Base-by-base conservation (phyloP, 2,888 invertebrate genomes). In the Athalia rosae region DNA sequence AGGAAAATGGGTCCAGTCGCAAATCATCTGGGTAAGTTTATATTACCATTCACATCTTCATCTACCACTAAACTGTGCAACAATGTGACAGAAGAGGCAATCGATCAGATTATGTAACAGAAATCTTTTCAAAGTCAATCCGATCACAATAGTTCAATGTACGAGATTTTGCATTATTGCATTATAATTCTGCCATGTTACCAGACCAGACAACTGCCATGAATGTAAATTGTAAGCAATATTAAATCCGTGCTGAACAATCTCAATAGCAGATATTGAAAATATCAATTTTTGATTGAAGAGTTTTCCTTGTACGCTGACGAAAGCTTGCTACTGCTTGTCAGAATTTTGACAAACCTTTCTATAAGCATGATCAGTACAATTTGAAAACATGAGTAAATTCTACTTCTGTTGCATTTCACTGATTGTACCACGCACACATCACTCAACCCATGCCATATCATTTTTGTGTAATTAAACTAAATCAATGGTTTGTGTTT, bases 1-100 rank as follows among this genome's bases (percentile, higher is more conserved):
- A 92, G 87, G 94, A 92, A 87, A 92, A 94, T 88, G 93, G 92
- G 83, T 93, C 93, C 82, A 88, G 91, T 80, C 91, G 90, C 81
- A 91, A 91, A 82, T 89, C 90, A 47, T 91, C 92, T 79, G 91
- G 92, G 92, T 93, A 89, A 92, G 92, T 91, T 80, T 1, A 71
- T 67, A 48, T 15, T 50, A 15, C 28, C 67, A 3, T 53, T 15
- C 11, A 9, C 53, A 28, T 45, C 13, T 58, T 5, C 13, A 45
- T 71, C 45, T 45, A 58, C 50, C 71, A 58, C 15, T 71, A 5
- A 58, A 56, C 56, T 71, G 15, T 71, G 7, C 45, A 71, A 71
- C 58, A 71, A 58, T 71, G 71, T 71, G 71, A 71, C 71, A 71
- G 71, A 71, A 71, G 71, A 45, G 71, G 5, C 45, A 71, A 58